Evolutionary conservation across 53 echinoderm and acorn worm species (phyloP).

Genomic region (Stichopus horrens): DNA sequence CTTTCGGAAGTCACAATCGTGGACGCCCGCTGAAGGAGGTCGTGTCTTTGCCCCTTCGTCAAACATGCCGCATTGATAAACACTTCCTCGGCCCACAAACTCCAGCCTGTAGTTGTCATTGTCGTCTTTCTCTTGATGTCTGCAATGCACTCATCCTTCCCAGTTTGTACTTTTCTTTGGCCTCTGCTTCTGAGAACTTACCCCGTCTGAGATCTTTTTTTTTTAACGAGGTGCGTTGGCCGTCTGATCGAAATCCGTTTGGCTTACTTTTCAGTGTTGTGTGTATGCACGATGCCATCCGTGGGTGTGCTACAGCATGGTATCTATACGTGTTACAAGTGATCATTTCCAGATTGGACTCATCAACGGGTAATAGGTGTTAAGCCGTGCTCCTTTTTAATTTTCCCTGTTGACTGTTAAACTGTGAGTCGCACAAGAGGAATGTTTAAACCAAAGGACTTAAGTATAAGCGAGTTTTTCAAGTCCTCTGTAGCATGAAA

Average conservation of each 20-base stretch:
- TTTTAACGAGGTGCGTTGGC: no score
- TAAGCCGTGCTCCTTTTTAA: not conserved
- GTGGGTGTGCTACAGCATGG: not conserved
- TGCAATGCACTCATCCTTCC: no score
- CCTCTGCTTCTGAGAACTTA: not conserved
- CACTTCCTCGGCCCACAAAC: constrained; percentile 20
- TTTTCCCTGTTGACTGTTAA: constrained; percentile 35
- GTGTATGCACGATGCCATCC: not conserved
- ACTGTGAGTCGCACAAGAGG: constrained; percentile 39
- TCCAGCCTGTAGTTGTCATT: not conserved
- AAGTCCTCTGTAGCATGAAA: constrained; percentile 22
- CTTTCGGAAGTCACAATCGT: constrained; percentile 33
- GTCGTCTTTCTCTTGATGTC: no score
- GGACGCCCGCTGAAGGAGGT: constrained; percentile 40
- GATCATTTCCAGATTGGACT: constrained; percentile 18
- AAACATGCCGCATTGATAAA: constrained; percentile 31
- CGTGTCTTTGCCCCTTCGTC: constrained; percentile 27
- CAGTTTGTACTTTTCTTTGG: no score
- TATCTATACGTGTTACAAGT: no score
- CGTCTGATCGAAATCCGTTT: no score
- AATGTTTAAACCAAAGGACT: constrained; percentile 23
- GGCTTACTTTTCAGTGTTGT: no score
- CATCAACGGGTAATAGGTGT: constrained; percentile 21
- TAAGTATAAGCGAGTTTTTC: constrained; percentile 6
- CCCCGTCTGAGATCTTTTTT: no score